These are phyloP conservation scores for Arion vulgaris DNA, from an alignment of 1,140 invertebrate species.

Conservation along the genomic window DNA sequence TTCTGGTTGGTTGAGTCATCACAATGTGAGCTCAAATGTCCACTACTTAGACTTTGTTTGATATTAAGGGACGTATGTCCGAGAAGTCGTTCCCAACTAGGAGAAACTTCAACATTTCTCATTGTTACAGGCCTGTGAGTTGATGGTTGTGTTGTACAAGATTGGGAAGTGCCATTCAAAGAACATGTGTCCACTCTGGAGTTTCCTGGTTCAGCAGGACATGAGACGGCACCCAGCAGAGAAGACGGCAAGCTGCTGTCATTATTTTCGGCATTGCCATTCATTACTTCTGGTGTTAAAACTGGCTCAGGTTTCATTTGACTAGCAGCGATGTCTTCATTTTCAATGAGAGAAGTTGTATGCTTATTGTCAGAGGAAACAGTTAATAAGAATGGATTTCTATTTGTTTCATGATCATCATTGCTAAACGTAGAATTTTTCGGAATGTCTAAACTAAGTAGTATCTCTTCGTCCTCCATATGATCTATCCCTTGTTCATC, in stretches of 20 bases:
- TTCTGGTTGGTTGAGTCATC: background rate
- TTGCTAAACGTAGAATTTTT: background rate
- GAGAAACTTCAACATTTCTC: conserved; percentile 2
- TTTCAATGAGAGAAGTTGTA: background rate
- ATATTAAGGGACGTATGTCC: background rate
- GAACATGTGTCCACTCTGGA: background rate
- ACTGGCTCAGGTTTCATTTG: background rate
- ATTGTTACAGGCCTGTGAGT: background rate
- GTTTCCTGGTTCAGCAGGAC: background rate
- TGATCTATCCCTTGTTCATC: background rate
- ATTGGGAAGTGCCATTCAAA: background rate
- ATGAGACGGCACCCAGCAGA: background rate
- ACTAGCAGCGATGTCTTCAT: background rate
- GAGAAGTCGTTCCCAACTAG: conserved; percentile 17
- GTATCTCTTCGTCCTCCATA: background rate
- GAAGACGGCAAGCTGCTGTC: background rate
- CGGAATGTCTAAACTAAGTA: background rate
- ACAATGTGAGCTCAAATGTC: background rate
- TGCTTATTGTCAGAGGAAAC: background rate
- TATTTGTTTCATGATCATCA: background rate
- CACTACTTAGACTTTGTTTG: background rate
- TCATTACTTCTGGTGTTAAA: background rate
- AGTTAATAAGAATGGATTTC: background rate
- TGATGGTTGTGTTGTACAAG: background rate
- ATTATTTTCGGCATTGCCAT: background rate